phyloP scores from a whole-genome alignment of 2,797 vertebrate genomes.

The Neopelma chrysocephalum region DNA sequence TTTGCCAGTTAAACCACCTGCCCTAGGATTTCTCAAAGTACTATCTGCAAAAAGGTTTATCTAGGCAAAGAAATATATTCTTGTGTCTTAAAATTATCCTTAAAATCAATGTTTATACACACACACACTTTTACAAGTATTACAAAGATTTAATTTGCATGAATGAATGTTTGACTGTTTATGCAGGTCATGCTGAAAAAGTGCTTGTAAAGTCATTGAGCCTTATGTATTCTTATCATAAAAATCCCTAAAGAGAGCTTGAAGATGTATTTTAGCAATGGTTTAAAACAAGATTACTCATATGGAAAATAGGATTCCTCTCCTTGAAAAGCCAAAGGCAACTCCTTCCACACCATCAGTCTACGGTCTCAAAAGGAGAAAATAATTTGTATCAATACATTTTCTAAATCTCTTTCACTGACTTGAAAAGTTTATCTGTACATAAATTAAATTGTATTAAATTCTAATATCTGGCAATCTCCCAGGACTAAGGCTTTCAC shows the following conservation, averaged over 20 bases:
- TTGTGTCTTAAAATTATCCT: background rate
- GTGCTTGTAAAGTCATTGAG: background rate
- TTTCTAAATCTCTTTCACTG: conserved; percentile 13
- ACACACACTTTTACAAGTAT: background rate
- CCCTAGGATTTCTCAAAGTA: background rate
- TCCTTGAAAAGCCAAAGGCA: background rate
- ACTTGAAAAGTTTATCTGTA: conserved; percentile 31
- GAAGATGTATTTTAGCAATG: background rate
- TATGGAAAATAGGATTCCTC: background rate
- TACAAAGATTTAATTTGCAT: background rate
- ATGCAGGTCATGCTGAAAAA: background rate
- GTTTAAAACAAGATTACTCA: background rate
- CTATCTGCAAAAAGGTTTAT: background rate
- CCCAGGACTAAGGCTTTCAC: background rate
- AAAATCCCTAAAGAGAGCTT: background rate
- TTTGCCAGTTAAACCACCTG: background rate
- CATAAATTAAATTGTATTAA: background rate
- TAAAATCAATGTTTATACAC: background rate
- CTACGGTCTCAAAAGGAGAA: background rate
- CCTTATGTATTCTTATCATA: background rate
- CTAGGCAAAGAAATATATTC: background rate
- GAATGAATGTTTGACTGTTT: background rate
- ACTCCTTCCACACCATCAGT: background rate
- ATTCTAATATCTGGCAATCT: background rate
- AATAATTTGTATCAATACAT: background rate